These are phyloP conservation scores for Noturus placidus DNA, from an alignment of 2,113 vertebrate species.

Conservation along the genomic window DNA sequence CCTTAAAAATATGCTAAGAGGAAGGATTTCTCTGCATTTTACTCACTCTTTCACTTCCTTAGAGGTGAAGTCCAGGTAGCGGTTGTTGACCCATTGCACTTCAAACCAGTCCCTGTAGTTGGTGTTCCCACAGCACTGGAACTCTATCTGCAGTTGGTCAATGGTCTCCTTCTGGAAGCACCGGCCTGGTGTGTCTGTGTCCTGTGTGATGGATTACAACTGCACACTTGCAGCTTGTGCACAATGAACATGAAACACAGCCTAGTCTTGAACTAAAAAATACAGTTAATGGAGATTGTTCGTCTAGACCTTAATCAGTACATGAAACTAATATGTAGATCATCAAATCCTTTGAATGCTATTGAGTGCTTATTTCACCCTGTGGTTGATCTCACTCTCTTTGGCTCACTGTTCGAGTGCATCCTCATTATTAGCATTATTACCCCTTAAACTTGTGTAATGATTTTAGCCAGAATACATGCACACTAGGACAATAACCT, in stretches of 20 bases:
- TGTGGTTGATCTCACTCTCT: no score
- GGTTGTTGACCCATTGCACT: slow-evolving; percentile 82
- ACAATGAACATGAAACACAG: background rate
- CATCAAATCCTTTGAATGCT: background rate
- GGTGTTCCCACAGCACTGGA: slow-evolving; percentile 81
- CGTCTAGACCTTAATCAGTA: background rate
- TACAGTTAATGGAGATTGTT: background rate
- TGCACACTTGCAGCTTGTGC: background rate
- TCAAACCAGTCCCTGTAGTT: slow-evolving; percentile 85
- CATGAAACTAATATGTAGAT: background rate
- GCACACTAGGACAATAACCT: background rate
- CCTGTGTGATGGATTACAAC: slow-evolving; percentile 57
- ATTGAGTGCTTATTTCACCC: background rate
- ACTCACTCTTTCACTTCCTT: slow-evolving; percentile 84
- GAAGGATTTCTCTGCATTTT: background rate
- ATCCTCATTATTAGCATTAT: background rate
- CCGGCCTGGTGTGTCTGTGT: slow-evolving; percentile 81
- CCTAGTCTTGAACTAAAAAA: background rate
- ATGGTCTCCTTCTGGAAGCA: slow-evolving; percentile 83
- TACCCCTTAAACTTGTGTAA: background rate
- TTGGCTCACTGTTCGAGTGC: background rate
- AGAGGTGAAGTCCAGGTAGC: slow-evolving; percentile 78
- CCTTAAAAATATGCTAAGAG: background rate
- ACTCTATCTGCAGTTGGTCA: slow-evolving; percentile 80
- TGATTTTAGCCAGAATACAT: background rate